Percentiles rank a stretch among this genome's conserved stretches.
These are phyloP conservation scores for Meriones unguiculatus DNA, from an alignment of 2,113 vertebrate species.

Conservation along the genomic window DNA sequence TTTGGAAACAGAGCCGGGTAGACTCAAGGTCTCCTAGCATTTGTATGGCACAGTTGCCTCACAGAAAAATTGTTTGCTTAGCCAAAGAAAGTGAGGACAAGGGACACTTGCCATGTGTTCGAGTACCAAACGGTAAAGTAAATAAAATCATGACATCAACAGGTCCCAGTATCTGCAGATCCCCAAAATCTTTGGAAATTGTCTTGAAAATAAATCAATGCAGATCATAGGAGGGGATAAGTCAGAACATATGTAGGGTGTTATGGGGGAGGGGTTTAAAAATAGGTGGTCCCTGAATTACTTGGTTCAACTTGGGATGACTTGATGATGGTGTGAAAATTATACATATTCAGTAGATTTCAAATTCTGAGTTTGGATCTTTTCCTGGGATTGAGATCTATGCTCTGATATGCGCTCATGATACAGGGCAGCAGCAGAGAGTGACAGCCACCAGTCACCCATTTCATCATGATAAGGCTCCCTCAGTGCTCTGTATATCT, in stretches of 20 bases:
- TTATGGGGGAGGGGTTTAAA: neutral
- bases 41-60: neutral
- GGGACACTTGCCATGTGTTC: too few species aligned
- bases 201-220: neutral
- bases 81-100: neutral
- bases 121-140: neutral
- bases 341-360: neutral
- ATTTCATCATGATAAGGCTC: neutral
- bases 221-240: neutral
- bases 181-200: slow-evolving; percentile 24
- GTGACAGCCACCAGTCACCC: neutral
- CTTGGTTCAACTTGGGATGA: neutral
- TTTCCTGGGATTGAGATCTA: neutral
- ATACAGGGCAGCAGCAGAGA: neutral
- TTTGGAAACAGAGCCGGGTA: neutral
- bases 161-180: neutral
- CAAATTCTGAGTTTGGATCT: neutral
- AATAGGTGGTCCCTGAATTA: neutral
- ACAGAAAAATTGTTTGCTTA: neutral
- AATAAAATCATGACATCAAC: neutral
- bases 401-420: neutral
- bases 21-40: neutral
- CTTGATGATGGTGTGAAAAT: neutral
- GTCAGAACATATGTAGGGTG: neutral
- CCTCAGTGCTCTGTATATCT: too few species aligned